phyloP scores from a whole-genome alignment of 2,113 vertebrate species.

The Hippoglossus stenolepis region DNA sequence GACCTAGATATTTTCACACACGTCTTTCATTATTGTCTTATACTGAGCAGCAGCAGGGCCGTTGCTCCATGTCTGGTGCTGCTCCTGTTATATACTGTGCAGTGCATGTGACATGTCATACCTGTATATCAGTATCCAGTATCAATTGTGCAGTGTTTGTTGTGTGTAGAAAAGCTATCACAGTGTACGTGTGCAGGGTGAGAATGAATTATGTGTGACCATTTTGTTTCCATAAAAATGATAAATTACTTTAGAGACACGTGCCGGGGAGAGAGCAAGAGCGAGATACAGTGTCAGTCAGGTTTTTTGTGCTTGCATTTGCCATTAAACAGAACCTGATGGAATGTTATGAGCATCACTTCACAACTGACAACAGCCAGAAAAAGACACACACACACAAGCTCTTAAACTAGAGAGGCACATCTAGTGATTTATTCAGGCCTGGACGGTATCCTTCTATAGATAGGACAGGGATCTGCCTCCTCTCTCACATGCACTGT shows the following conservation, averaged over 20 bases:
- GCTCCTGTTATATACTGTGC: background rate
- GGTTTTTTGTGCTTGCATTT: constrained; percentile 20
- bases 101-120: background rate
- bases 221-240: constrained; percentile 5
- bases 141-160: background rate
- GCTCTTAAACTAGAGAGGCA: no score
- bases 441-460: no score
- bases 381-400: no score
- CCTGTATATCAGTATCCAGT: background rate
- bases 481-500: no score
- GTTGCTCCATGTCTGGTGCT: background rate
- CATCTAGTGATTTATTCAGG: no score
- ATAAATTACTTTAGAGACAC: background rate
- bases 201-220: constrained; percentile 9
- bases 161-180: background rate
- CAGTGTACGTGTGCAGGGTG: background rate
- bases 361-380: background rate
- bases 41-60: no score
- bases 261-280: background rate
- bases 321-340: constrained; percentile 21
- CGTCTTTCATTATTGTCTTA: background rate
- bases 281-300: constrained; percentile 6
- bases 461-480: no score
- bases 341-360: background rate
- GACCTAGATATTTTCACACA: background rate